Conservation (phyloP, 2,113 vertebrate genomes). For the Plecturocebus donacophilus region DNA sequence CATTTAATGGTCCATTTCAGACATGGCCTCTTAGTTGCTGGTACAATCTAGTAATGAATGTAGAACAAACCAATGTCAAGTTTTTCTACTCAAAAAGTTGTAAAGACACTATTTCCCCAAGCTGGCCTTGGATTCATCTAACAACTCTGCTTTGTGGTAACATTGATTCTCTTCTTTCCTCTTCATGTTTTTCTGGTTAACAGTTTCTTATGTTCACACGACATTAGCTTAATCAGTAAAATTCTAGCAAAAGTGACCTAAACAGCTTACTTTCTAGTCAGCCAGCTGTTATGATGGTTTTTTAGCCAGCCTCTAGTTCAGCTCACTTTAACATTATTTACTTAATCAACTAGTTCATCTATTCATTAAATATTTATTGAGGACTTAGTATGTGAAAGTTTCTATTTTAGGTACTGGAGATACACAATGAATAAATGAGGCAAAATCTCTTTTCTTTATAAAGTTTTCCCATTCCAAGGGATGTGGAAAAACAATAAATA, state of each 20-base stretch:
- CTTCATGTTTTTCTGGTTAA: not conserved
- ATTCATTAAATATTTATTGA: not conserved
- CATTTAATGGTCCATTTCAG: conserved; percentile 83
- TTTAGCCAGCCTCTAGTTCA: not conserved
- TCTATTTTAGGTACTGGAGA: not conserved
- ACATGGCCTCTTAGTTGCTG: conserved; percentile 73
- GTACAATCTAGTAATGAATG: conserved; percentile 83
- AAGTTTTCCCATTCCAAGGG: not conserved
- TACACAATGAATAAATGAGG: not conserved
- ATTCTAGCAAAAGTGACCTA: not conserved
- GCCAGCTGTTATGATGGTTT: not conserved
- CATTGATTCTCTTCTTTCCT: not conserved
- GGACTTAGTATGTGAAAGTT: not conserved
- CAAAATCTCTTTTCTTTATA: not conserved
- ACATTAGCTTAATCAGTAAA: not conserved
- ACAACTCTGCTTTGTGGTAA: not conserved
- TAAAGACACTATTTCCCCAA: not conserved
- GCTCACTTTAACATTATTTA: not conserved
- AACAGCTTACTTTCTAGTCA: not conserved
- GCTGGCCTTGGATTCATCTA: not conserved
- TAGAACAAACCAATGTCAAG: conserved; percentile 74
- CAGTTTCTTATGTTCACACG: not conserved
- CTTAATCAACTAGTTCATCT: not conserved
- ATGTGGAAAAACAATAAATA: not conserved
- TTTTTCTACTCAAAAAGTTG: conserved; percentile 49